These are phyloP conservation scores for Temnothorax nylanderi DNA, from an alignment of 1,140 invertebrate species.

Conservation along the genomic window DNA sequence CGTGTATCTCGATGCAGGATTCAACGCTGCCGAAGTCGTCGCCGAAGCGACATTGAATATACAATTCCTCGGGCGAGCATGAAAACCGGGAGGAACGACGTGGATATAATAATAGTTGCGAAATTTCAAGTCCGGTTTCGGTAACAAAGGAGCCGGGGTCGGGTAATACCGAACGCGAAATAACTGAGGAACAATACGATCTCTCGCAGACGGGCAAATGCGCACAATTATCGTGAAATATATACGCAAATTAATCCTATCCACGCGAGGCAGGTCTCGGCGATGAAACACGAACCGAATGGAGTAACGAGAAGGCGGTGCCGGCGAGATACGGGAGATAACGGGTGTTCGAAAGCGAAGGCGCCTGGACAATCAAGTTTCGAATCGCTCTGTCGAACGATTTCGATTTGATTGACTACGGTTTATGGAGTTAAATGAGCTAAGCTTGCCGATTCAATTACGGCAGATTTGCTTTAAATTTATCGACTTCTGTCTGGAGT, in stretches of 20 bases:
- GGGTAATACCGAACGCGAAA: slow-evolving; percentile 50
- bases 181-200: slow-evolving; percentile 60
- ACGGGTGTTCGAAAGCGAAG: slow-evolving; percentile 28
- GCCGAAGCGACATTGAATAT: slow-evolving; percentile 45
- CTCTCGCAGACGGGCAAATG: slow-evolving; percentile 42
- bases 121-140: slow-evolving; percentile 61
- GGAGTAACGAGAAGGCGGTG: slow-evolving; percentile 50
- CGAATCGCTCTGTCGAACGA: neutral
- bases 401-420: slow-evolving; percentile 2
- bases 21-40: neutral
- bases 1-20: neutral
- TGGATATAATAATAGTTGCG: slow-evolving; percentile 29
- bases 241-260: slow-evolving; percentile 62
- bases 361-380: neutral
- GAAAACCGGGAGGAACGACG: slow-evolving; percentile 53
- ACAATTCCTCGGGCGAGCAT: slow-evolving; percentile 35
- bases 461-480: neutral
- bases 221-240: slow-evolving; percentile 68
- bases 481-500: neutral
- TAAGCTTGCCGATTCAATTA: slow-evolving; percentile 15
- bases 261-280: slow-evolving; percentile 24
- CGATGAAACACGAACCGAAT: slow-evolving; percentile 52
- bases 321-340: slow-evolving; percentile 6
- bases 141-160: slow-evolving; percentile 64
- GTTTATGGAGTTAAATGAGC: slow-evolving; percentile 1